phyloP scores from a whole-genome alignment of 2,888 invertebrate genomes.

The Orthonychiurus folsomi region DNA sequence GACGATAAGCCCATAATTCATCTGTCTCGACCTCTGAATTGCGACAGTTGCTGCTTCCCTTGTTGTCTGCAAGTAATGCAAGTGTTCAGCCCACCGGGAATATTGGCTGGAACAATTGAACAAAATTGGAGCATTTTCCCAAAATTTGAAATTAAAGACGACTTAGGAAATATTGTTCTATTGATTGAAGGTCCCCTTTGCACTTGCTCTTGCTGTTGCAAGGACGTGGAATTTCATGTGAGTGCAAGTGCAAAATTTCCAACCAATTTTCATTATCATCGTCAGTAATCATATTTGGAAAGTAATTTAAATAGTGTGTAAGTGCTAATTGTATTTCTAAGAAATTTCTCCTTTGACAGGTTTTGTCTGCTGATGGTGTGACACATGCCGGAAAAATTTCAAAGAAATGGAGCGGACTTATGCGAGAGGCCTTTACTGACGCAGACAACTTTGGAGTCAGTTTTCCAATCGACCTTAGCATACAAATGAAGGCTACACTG shows the following conservation, averaged over 20 bases:
- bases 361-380: slow-evolving; percentile 4
- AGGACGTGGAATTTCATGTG: slow-evolving; percentile 7
- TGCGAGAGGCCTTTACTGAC: slow-evolving; percentile 11
- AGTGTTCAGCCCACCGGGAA: slow-evolving; percentile 10
- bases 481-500: not conserved
- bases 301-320: too few species aligned
- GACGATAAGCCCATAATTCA: slow-evolving; percentile 46
- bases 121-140: slow-evolving; percentile 11
- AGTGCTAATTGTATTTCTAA: not conserved
- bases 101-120: slow-evolving; percentile 9
- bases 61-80: slow-evolving; percentile 44
- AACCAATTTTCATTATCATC: not conserved
- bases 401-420: slow-evolving; percentile 11
- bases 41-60: slow-evolving; percentile 44
- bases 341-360: not conserved
- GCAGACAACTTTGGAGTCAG: slow-evolving; percentile 4
- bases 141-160: slow-evolving; percentile 7
- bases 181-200: slow-evolving; percentile 11
- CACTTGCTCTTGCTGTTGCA: slow-evolving; percentile 11
- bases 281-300: too few species aligned
- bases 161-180: not conserved
- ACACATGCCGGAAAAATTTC: slow-evolving; percentile 11
- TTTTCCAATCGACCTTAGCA: slow-evolving; percentile 4
- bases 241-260: not conserved
- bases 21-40: slow-evolving; percentile 46